Percentiles rank a stretch among this genome's conserved stretches.
These are phyloP conservation scores for Osmoderma eremita DNA, from an alignment of 2,888 invertebrate species.

Conservation along the genomic window DNA sequence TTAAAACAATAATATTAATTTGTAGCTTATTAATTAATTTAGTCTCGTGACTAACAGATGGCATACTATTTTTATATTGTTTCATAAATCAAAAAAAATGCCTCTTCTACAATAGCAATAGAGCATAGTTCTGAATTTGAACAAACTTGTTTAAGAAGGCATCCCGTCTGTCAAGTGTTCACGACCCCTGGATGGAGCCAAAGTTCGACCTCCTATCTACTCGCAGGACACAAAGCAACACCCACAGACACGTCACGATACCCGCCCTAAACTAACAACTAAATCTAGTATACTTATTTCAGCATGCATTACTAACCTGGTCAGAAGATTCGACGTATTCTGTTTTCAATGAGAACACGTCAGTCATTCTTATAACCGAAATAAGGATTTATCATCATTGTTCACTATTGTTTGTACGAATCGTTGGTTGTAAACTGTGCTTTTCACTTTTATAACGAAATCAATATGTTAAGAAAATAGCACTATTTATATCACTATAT, in stretches of 20 bases:
- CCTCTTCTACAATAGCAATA: background rate
- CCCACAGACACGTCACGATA: conserved; percentile 56
- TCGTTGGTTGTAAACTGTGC: conserved; percentile 47
- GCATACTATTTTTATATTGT: background rate
- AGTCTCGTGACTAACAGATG: conserved; percentile 1
- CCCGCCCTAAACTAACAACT: conserved; percentile 52
- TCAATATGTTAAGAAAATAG: conserved; percentile 32
- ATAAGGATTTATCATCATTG: conserved; percentile 47
- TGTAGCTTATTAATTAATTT: conserved; percentile 1
- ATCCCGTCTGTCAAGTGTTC: conserved; percentile 43
- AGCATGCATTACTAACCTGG: conserved; percentile 52
- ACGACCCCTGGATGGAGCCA: conserved; percentile 55
- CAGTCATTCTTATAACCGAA: conserved; percentile 52
- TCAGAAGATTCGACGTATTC: conserved; percentile 56
- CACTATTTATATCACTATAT: conserved; percentile 25
- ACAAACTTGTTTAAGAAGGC: conserved; percentile 23
- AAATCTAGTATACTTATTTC: conserved; percentile 42
- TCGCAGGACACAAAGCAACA: conserved; percentile 56
- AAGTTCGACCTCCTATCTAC: conserved; percentile 60
- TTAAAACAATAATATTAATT: too few species aligned
- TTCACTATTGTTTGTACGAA: conserved; percentile 48
- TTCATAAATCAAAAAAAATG: background rate
- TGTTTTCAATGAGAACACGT: conserved; percentile 54
- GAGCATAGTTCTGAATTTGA: background rate
- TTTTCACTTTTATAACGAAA: conserved; percentile 39